Conservation (phyloP, 92 coral and sea anemone species). For the Ricordea florida region DNA sequence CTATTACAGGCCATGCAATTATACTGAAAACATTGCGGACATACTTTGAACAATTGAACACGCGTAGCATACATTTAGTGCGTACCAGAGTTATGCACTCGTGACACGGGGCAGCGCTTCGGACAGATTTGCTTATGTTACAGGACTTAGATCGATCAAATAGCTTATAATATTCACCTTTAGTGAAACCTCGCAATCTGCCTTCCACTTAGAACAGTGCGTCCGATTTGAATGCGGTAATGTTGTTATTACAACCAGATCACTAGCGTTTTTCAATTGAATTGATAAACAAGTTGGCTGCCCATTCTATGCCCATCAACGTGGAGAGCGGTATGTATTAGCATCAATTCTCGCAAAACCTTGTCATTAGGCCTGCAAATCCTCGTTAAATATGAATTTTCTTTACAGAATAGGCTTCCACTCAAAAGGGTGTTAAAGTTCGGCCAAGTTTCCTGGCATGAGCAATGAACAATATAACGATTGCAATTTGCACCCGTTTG, state of each 20-base stretch:
- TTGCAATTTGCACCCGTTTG: too few relatives aligned
- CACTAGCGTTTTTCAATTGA: slow-evolving; percentile 42
- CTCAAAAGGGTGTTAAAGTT: neutral
- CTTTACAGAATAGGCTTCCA: neutral
- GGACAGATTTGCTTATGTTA: neutral
- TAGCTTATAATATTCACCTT: slow-evolving; percentile 19
- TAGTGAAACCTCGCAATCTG: slow-evolving; percentile 12
- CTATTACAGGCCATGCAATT: slow-evolving; percentile 70
- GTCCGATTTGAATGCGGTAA: slow-evolving; percentile 19
- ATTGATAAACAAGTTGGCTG: slow-evolving; percentile 31
- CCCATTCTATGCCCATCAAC: slow-evolving; percentile 40
- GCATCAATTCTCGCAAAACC: neutral
- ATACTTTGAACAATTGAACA: slow-evolving; percentile 80
- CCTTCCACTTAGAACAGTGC: slow-evolving; percentile 8
- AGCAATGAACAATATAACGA: too few relatives aligned
- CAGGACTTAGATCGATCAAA: slow-evolving; percentile 6
- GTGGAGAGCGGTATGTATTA: slow-evolving; percentile 23
- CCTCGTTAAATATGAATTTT: neutral
- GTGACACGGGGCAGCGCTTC: slow-evolving; percentile 19
- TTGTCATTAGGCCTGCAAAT: neutral
- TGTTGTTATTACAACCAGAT: slow-evolving; percentile 25
- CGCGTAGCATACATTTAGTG: slow-evolving; percentile 75
- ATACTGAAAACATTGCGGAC: slow-evolving; percentile 65
- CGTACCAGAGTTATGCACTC: slow-evolving; percentile 37
- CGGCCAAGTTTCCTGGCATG: slow-evolving; percentile 37